phyloP scores from a whole-genome alignment of 2,888 invertebrate species.

The Lydus trimaculatus region DNA sequence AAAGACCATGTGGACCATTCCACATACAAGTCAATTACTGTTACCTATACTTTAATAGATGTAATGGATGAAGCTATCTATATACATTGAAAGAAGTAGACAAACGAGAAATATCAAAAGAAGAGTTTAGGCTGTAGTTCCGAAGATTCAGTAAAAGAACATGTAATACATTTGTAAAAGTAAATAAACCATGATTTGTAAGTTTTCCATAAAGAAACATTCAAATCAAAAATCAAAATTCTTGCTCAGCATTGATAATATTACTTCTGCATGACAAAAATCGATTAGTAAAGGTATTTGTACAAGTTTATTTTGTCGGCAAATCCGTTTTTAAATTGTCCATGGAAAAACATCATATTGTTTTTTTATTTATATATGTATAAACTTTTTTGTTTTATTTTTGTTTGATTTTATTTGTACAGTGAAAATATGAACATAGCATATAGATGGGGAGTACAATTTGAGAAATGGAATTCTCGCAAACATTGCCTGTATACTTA shows the following conservation, averaged over 20 bases:
- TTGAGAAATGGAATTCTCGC: conserved; percentile 1
- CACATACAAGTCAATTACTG: conserved; percentile 4
- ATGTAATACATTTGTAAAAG: not conserved
- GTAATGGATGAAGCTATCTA: not conserved
- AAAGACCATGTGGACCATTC: not conserved
- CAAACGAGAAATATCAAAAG: not conserved
- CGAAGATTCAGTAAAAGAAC: not conserved
- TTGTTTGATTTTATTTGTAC: not conserved
- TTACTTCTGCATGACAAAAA: not conserved
- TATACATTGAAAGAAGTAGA: not conserved
- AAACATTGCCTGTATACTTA: conserved; percentile 10
- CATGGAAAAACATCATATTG: not conserved
- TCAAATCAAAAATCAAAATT: conserved; percentile 9
- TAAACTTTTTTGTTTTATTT: too few relatives aligned
- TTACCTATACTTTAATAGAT: not conserved
- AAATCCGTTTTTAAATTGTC: not conserved
- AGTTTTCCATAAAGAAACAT: not conserved
- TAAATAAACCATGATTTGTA: not conserved
- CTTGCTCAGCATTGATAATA: not conserved
- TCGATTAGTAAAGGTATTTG: not conserved
- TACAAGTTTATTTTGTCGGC: not conserved
- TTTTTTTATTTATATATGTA: not conserved
- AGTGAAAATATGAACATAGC: not conserved
- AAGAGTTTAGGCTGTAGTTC: not conserved
- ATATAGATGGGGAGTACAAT: not conserved